Evolutionary conservation across 1,140 invertebrate genomes (phyloP), one percentile per base, ranked within the genome.

Genomic region (Scaptomyza graminum): DNA sequence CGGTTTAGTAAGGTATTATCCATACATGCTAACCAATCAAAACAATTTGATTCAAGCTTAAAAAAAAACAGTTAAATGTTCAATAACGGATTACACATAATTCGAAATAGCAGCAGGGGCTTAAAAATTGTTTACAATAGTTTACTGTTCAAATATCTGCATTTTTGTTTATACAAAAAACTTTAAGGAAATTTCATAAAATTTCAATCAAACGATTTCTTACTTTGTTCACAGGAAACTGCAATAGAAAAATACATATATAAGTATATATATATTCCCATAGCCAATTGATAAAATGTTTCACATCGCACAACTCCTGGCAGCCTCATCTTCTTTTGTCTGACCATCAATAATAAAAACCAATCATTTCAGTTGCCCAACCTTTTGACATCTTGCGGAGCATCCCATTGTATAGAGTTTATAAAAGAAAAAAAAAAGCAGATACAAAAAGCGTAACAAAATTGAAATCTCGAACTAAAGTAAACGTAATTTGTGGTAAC

Each of bases 301-400:
- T 28, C 41, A 41, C 51, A 51, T 43, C 31, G 9, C 12, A 34
- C 54, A 59, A 55, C 39, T 67, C n/a, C 25, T 50, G 15, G 39
- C 65, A 12, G 12, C 37, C 28, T 47, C 59, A 39, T 43, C 59
- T 68, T 50, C 65, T 62, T 68, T 69, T 62, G 67, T 69, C 5
- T 39, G 49, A 31, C 43, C 37, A 31, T 46, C 31, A 31, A 57
- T 46, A 31, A 57, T 46, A 25, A 46, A 46, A 31, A 57, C 28
- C 70, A 70, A 70, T 76, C 72, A 66, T 50, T 43, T 50, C 12
- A 44, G 63, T 82, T 82, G 75, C 69, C 3, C 69, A 83, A 83
- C 61, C 75, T 79, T 62, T 82, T 82, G 79, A 82, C 79, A 83
- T 78, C 79, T 83, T 61, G 44, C 25, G 43, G 44, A 61, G 73